A percentile compares a stretch with the other conserved stretches of the same genome.
Evolutionary conservation across 2,113 vertebrate genomes (phyloP).

Genomic region (Pollachius pollachius): DNA sequence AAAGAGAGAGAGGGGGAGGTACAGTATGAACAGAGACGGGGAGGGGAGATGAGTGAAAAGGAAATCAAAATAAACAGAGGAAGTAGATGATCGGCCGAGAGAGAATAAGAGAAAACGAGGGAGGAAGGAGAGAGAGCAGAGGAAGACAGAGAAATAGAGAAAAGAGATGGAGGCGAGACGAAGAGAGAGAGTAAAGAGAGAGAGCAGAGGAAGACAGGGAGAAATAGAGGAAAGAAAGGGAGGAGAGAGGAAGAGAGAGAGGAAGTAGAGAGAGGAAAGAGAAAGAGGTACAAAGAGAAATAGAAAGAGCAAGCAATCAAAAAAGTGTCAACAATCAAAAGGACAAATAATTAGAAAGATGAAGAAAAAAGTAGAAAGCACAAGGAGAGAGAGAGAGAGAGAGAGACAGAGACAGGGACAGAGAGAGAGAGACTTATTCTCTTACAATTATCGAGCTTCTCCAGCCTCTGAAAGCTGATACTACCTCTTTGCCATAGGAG

Average conservation of each 20-base stretch:
- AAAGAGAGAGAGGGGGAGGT: slow-evolving; percentile 1
- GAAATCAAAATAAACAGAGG: neutral
- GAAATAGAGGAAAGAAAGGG: neutral
- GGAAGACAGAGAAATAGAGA: neutral
- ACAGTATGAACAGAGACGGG: too few relatives aligned
- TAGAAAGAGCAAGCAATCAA: too few relatives aligned
- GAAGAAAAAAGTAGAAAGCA: too few relatives aligned
- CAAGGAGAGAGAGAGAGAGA: neutral
- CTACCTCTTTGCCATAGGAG: too few relatives aligned
- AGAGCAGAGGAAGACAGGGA: neutral
- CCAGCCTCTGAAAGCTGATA: too few relatives aligned
- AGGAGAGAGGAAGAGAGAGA: slow-evolving; percentile 17
- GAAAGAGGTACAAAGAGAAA: neutral
- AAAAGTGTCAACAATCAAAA: neutral
- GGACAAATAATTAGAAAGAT: too few relatives aligned
- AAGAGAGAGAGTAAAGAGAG: too few relatives aligned
- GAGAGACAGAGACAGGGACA: neutral
- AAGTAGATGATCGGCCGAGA: slow-evolving; percentile 7
- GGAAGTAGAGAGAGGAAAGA: slow-evolving; percentile 14
- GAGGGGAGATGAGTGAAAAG: neutral
- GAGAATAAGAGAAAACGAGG: slow-evolving; percentile 43
- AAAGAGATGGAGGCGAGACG: too few relatives aligned
- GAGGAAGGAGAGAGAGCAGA: slow-evolving; percentile 26
- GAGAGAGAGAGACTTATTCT: too few relatives aligned
- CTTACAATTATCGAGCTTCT: too few relatives aligned